phyloP scores from a whole-genome alignment of 2,113 vertebrate genomes.

The Calidris pugnax region DNA sequence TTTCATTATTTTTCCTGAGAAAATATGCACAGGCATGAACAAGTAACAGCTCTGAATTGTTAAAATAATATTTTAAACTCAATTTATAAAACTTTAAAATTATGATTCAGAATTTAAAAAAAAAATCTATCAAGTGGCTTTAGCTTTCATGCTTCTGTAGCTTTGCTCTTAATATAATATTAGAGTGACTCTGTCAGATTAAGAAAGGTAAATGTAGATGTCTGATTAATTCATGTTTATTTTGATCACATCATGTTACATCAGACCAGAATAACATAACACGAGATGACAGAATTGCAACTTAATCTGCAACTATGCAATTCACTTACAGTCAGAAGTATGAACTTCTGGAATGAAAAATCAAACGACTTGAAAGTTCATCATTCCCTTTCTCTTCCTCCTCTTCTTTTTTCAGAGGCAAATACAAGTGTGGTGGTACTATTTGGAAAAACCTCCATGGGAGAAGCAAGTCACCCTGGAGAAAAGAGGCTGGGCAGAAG shows the following conservation, averaged over 20 bases:
- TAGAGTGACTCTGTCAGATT: not conserved
- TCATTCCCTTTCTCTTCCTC: not conserved
- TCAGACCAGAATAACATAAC: not conserved
- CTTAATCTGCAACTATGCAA: not conserved
- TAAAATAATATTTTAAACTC: not conserved
- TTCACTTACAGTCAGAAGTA: not conserved
- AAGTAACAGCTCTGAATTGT: not conserved
- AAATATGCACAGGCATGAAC: not conserved
- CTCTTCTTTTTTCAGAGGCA: not conserved
- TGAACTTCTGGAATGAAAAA: not conserved
- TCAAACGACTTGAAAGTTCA: not conserved
- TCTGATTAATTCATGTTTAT: constrained; percentile 10
- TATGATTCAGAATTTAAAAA: not conserved
- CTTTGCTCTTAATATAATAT: not conserved
- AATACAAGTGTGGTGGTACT: not conserved
- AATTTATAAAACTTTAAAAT: not conserved
- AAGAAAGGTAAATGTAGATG: not conserved
- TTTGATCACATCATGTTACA: not conserved
- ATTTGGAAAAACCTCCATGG: not conserved
- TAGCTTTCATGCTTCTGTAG: not conserved
- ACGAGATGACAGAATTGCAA: not conserved
- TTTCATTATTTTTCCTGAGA: not conserved
- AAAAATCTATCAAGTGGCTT: not conserved
- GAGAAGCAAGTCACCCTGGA: not conserved
- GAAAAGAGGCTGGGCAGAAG: not conserved